Evolutionary conservation across 2,888 invertebrate genomes (phyloP).

Genomic region (Taphrorychus bicolor): DNA sequence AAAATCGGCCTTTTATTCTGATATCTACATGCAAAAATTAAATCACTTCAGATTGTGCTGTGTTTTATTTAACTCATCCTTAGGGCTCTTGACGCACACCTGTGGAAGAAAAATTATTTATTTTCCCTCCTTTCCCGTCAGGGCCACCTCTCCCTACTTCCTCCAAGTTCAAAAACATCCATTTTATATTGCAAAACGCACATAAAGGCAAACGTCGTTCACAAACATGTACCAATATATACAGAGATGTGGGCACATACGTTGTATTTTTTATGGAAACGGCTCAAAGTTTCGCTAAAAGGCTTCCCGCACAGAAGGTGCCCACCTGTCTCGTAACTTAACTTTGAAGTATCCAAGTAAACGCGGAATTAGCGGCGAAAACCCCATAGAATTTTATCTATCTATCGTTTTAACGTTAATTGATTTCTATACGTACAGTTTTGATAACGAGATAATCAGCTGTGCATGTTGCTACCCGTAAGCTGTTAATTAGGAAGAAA

Average conservation of each 20-base stretch:
- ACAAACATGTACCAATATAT: slow-evolving; percentile 6
- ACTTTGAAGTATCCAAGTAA: slow-evolving; percentile 13
- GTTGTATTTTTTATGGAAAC: slow-evolving; percentile 33
- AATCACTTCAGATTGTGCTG: no score
- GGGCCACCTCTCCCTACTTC: not conserved
- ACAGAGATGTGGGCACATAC: slow-evolving; percentile 18
- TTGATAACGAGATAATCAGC: not conserved
- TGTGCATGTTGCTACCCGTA: not conserved
- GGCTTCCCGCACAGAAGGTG: slow-evolving; percentile 31
- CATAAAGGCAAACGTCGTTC: slow-evolving; percentile 26
- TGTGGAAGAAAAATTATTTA: not conserved
- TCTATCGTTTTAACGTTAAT: not conserved
- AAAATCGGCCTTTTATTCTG: no score
- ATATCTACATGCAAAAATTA: no score
- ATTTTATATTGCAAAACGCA: slow-evolving; percentile 22
- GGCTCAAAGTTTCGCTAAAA: slow-evolving; percentile 30
- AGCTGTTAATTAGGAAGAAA: not conserved
- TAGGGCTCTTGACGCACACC: no score
- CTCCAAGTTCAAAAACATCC: slow-evolving; percentile 11
- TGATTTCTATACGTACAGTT: not conserved
- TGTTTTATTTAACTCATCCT: no score
- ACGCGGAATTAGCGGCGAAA: not conserved
- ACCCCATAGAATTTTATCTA: not conserved
- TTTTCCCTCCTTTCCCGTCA: not conserved
- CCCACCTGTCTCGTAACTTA: slow-evolving; percentile 24